Percentiles rank a stretch among this genome's conserved stretches.
Conservation (phyloP, 2,797 vertebrate species). For the Anguilla anguilla region DNA sequence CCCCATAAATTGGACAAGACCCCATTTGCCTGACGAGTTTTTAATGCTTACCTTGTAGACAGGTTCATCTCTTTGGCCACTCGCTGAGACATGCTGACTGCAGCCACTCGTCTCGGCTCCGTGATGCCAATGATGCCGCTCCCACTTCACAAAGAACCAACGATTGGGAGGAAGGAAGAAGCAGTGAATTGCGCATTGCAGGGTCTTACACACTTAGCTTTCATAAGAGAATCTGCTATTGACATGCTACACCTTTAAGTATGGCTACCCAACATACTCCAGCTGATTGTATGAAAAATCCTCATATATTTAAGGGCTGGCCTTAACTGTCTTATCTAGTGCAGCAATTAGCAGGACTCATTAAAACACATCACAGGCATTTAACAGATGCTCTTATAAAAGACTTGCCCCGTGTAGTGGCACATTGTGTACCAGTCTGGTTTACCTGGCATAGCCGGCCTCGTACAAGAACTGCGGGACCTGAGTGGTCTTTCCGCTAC, state of each 20-base stretch:
- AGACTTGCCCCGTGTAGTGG: neutral
- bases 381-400: neutral
- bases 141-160: slow-evolving; percentile 60
- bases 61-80: slow-evolving; percentile 95
- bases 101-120: slow-evolving; percentile 92
- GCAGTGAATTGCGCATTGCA: neutral
- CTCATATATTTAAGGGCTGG: neutral
- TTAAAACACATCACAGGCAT: neutral
- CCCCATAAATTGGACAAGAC: neutral
- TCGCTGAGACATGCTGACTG: slow-evolving; percentile 92
- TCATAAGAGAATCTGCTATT: neutral
- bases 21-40: neutral
- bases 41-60: slow-evolving; percentile 75
- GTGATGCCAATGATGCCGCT: slow-evolving; percentile 85
- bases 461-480: slow-evolving; percentile 98
- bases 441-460: slow-evolving; percentile 90
- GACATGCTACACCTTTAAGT: no score
- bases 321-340: neutral
- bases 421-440: neutral
- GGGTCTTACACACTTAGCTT: neutral
- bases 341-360: neutral
- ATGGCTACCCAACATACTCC: no score
- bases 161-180: neutral
- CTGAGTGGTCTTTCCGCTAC: slow-evolving; percentile 97
- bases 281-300: no score